A percentile compares a stretch with the other conserved stretches of the same genome.
phyloP scores from a whole-genome alignment of 2,113 vertebrate species.

The Dicentrarchus labrax region DNA sequence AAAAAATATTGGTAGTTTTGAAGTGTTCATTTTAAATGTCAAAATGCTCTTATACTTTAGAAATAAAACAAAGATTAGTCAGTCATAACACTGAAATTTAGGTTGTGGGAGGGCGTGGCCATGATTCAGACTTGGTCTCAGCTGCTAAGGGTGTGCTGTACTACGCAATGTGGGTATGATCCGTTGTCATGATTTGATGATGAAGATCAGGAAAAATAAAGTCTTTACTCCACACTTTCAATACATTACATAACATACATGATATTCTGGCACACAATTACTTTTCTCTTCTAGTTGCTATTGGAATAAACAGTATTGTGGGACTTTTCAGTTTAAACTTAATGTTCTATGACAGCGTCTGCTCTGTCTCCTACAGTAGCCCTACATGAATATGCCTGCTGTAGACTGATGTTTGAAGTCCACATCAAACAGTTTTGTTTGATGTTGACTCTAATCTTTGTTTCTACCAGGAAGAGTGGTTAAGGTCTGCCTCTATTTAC shows the following conservation, averaged over 20 bases:
- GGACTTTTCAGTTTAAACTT: neutral
- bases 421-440: neutral
- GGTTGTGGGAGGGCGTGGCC: neutral
- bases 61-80: neutral
- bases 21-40: neutral
- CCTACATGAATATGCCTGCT: neutral
- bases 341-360: neutral
- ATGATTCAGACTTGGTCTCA: neutral
- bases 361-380: neutral
- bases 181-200: too few relatives aligned
- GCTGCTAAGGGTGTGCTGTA: neutral
- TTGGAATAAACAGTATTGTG: constrained; percentile 1
- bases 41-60: neutral
- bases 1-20: neutral
- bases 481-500: constrained; percentile 19
- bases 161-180: neutral
- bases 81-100: neutral
- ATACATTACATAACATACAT: neutral
- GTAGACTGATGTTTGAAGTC: too few relatives aligned
- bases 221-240: neutral
- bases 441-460: neutral
- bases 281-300: neutral
- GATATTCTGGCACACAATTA: neutral
- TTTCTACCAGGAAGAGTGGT: neutral
- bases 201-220: too few relatives aligned